Base-by-base conservation (phyloP, 2,888 invertebrate species). In the Agrochola circellaris region DNA sequence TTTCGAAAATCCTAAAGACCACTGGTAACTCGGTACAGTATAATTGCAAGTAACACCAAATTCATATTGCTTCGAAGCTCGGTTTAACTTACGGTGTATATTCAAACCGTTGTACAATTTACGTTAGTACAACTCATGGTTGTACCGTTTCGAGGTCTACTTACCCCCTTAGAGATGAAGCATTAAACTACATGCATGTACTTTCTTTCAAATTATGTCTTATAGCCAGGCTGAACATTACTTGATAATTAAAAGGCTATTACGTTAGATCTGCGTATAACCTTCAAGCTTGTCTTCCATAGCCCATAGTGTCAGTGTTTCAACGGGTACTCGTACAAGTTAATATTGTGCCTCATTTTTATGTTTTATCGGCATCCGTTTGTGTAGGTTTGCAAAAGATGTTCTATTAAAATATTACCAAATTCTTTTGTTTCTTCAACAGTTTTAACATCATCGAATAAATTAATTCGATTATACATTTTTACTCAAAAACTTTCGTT, bases 401-500 rank as follows among this genome's bases (percentile, higher is more conserved):
- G n/a, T n/a, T 54, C 2, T 7, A 58, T 17, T 45, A 8, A 15
- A 38, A 60, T 2, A 42, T 66, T 26, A 42, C 17, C 13, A 3
- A 17, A 42, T 60, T 54, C 6, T n/a, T 51, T 65, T 30, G n/a
- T 68, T 56, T 67, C 8, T 11, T 5, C 45, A 54, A 26, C 23
- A 45, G 51, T 62, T n/a, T 34, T 60, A 68, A 72, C 11, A 61
- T 73, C 68, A 72, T 38, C 30, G 42, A 75, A 71, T 85, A 65
- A 68, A 81, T 82, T 79, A 60, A 67, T 64, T 67, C 8, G 58
- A 51, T 69, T 34, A 68, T 26, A 58, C 5, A 58, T 68, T 78
- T 82, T 79, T 75, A 76, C n/a, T 62, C 54, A 66, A 82, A 69
- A 86, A 86, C 88, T 88, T 88, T 88, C 88, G 71, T 85, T 87